These are phyloP conservation scores for Leiothrix lutea DNA, from an alignment of 2,113 vertebrate genomes.

Conservation along the genomic window DNA sequence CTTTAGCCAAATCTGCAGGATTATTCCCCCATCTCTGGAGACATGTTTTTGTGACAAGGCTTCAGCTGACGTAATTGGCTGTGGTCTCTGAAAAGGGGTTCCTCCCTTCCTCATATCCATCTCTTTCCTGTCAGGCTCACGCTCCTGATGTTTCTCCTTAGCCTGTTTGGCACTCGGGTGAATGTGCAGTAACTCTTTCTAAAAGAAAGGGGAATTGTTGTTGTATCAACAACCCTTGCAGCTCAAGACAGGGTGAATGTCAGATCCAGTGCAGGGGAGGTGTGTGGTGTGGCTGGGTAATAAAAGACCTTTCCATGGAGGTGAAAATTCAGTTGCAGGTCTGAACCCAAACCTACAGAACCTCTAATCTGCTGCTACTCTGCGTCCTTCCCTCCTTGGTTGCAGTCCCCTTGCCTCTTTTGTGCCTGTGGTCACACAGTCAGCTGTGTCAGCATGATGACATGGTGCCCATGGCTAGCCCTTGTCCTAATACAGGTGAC, in stretches of 20 bases:
- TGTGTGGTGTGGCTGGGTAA: no score
- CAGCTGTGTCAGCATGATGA: neutral
- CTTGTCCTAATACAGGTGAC: neutral
- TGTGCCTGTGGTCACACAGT: neutral
- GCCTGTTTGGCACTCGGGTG: neutral
- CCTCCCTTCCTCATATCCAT: neutral
- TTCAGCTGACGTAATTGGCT: neutral
- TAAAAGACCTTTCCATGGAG: neutral
- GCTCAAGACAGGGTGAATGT: accelerated
- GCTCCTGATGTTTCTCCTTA: neutral
- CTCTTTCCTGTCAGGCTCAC: neutral
- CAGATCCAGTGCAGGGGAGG: neutral
- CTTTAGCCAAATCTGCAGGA: neutral
- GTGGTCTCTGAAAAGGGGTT: neutral
- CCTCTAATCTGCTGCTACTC: neutral
- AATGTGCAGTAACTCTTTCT: neutral
- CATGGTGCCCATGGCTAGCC: neutral
- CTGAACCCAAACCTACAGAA: neutral
- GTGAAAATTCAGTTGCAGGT: neutral
- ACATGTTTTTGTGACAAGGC: neutral
- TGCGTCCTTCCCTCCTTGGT: accelerated
- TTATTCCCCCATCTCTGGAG: neutral
- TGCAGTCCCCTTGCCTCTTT: neutral
- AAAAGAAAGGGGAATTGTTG: neutral
- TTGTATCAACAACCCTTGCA: neutral